Base-by-base conservation (phyloP, 2,888 invertebrate species). In the Imbricaverruca yamaguchii region DNA sequence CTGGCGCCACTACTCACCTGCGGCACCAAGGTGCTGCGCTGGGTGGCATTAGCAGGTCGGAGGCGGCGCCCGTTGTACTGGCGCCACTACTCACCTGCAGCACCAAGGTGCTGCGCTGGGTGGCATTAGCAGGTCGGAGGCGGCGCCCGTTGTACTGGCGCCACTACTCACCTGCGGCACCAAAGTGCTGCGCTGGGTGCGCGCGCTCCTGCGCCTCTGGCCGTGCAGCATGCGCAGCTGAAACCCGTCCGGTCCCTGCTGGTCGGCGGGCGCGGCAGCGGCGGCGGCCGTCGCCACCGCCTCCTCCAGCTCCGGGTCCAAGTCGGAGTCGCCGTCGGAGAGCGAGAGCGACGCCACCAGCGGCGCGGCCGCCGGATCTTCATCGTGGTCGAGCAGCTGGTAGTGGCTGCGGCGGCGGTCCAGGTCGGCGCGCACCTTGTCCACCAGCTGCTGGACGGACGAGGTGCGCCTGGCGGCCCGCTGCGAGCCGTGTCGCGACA, bases 151-250 rank as follows among this genome's bases (percentile, higher is more conserved):
- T 79, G 23, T 39, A 56, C 55, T 79, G 13, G 15, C 15, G 59
- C 7, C 13, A 15, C 12, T 9, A n/a, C 79, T 56, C 53, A 63
- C 80, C 56, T 80, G 74, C 80, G 63, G 74, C 10, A 55, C 9
- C 10, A 74, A 55, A 1, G 74, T 74, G 55, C 74, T 74, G 74
- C 74, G 74, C 21, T 21, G 74, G 21, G 55, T 7, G 53, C 53
- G 55, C 1, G 15, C 21, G 53, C 53, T 74, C 21, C 21, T 53
- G 74, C 74, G 74, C 10, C 74, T 18, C 18, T 55, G 74, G 7
- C 74, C 55, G 21, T 74, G 74, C 74, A 74, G 55, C 74, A 74
- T 53, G 8, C 74, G 53, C 74, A 74, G 74, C 74, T 74, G 74
- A 55, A 74, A 74, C 21, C 53, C 74, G 74, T 53, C 53, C 53